Percentiles rank a stretch among this genome's conserved stretches.
Conservation (phyloP, 2,888 invertebrate genomes). For the Plutella xylostella region DNA sequence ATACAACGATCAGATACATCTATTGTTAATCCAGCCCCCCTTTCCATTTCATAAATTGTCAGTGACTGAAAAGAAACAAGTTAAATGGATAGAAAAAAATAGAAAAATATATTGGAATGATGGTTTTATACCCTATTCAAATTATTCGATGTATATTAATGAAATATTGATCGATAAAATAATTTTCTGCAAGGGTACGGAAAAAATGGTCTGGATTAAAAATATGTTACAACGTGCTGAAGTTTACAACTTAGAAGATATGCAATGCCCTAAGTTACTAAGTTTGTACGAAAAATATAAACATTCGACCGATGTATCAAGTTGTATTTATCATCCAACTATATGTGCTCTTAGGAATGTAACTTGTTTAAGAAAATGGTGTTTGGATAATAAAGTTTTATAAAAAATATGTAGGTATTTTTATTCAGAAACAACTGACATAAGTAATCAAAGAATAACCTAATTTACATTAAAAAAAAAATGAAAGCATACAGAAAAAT, state of each 20-base stretch:
- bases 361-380: constrained; percentile 6
- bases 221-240: neutral
- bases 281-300: neutral
- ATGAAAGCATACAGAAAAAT: too few relatives aligned
- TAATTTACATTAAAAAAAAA: too few relatives aligned
- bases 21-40: constrained; percentile 17
- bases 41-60: constrained; percentile 16
- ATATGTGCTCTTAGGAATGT: constrained; percentile 8
- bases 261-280: neutral
- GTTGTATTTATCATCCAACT: constrained; percentile 6
- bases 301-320: neutral
- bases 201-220: constrained; percentile 6
- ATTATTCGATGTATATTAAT: too few relatives aligned
- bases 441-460: too few relatives aligned
- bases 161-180: constrained; percentile 15
- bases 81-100: too few relatives aligned
- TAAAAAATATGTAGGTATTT: too few relatives aligned
- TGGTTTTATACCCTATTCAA: neutral
- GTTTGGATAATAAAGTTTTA: too few relatives aligned
- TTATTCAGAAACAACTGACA: too few relatives aligned
- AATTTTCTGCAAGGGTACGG: constrained; percentile 4
- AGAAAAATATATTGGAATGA: constrained; percentile 6
- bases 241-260: constrained; percentile 7
- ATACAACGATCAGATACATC: constrained; percentile 4
- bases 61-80: constrained; percentile 14